phyloP scores from a whole-genome alignment of 2,888 invertebrate genomes.

The Lacanobia wlatinum region DNA sequence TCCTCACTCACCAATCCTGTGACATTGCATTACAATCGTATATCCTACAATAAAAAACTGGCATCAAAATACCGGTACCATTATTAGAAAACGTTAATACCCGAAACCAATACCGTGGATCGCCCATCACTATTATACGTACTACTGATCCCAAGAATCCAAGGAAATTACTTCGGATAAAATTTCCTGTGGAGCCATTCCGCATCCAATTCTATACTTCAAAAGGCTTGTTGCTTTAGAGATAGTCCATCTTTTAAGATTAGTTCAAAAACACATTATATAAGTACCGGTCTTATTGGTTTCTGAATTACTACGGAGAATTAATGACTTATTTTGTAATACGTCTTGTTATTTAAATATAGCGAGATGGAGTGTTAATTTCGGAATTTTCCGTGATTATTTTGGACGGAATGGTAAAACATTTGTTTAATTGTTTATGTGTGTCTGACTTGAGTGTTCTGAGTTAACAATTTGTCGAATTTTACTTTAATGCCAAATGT shows the following conservation, averaged over 20 bases:
- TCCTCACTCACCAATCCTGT: no score
- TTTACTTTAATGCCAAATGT: no score
- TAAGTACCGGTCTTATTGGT: not conserved
- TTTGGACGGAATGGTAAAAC: no score
- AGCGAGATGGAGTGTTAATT: no score
- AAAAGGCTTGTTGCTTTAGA: slow-evolving; percentile 59
- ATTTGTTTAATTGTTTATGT: no score
- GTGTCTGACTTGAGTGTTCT: no score
- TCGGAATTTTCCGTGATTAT: no score
- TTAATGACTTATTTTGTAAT: no score
- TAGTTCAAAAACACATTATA: slow-evolving; percentile 32
- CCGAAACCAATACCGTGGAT: slow-evolving; percentile 53
- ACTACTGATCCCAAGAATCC: slow-evolving; percentile 42
- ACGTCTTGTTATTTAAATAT: no score
- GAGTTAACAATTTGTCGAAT: no score
- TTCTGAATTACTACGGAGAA: not conserved
- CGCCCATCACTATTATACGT: slow-evolving; percentile 47
- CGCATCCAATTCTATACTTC: slow-evolving; percentile 61
- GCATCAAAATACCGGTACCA: slow-evolving; percentile 33
- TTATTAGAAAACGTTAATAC: slow-evolving; percentile 12
- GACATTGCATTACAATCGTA: not conserved
- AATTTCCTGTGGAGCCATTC: slow-evolving; percentile 64
- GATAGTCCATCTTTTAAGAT: slow-evolving; percentile 54
- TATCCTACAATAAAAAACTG: not conserved
- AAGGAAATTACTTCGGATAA: slow-evolving; percentile 67